phyloP scores from a whole-genome alignment of 1,140 invertebrate species.

The Drosophila pachea region DNA sequence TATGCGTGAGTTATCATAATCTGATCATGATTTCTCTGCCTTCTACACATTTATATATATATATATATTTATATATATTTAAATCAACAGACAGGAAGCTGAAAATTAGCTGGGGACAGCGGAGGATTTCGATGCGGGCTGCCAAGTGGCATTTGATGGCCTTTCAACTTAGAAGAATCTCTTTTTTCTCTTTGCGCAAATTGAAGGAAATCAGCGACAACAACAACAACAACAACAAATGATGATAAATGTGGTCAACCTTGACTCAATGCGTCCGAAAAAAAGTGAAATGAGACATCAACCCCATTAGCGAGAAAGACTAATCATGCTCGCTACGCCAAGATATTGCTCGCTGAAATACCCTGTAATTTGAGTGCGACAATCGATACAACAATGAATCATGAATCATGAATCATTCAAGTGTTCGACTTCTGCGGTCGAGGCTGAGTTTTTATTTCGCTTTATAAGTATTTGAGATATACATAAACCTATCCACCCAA shows the following conservation, averaged over 20 bases:
- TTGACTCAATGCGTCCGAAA: slow-evolving; percentile 44
- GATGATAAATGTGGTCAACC: slow-evolving; percentile 62
- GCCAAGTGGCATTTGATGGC: slow-evolving; percentile 57
- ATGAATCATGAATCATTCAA: too few relatives aligned
- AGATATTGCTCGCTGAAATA: not conserved
- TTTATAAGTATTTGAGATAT: too few relatives aligned
- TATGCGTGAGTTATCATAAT: slow-evolving; percentile 62
- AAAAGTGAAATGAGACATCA: not conserved
- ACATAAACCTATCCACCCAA: too few relatives aligned
- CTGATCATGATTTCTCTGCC: slow-evolving; percentile 41
- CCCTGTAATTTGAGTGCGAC: not conserved
- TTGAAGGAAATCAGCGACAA: slow-evolving; percentile 64
- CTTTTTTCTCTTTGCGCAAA: slow-evolving; percentile 55
- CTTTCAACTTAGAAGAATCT: slow-evolving; percentile 56
- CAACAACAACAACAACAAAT: slow-evolving; percentile 22
- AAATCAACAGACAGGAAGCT: slow-evolving; percentile 45
- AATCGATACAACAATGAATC: too few relatives aligned
- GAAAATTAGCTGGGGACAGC: slow-evolving; percentile 30
- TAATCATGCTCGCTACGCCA: not conserved
- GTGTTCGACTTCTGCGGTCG: too few relatives aligned
- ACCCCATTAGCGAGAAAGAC: slow-evolving; percentile 22
- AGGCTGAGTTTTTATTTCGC: too few relatives aligned
- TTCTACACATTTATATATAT: not conserved
- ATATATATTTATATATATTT: not conserved
- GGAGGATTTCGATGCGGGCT: not conserved